Conservation (phyloP, 2,113 vertebrate genomes). For the Pavo muticus region DNA sequence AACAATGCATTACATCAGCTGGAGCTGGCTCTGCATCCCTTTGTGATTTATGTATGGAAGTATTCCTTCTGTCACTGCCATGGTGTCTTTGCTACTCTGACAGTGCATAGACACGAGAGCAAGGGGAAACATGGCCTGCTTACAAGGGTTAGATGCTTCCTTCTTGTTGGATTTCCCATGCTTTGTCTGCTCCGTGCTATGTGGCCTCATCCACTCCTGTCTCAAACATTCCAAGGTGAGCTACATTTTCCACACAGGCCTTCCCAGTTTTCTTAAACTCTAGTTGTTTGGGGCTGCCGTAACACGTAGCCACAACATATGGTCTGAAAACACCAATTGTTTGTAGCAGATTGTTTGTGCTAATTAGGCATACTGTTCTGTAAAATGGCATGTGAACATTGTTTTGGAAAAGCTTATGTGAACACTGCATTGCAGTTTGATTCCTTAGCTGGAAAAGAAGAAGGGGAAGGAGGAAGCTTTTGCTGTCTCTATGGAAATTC, state of each 20-base stretch:
- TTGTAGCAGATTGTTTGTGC: neutral
- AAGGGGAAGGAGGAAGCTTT: neutral
- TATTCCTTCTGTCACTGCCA: neutral
- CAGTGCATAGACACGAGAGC: accelerated
- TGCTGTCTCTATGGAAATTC: neutral
- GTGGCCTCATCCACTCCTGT: neutral
- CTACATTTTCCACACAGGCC: slow-evolving; percentile 39
- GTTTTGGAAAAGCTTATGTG: slow-evolving; percentile 21
- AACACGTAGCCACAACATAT: slow-evolving; percentile 2
- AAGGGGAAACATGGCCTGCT: neutral
- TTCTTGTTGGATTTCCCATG: neutral
- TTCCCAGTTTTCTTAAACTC: slow-evolving; percentile 3
- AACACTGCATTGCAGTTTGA: slow-evolving; percentile 20
- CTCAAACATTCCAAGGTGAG: slow-evolving; percentile 8
- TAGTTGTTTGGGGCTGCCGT: slow-evolving; percentile 11
- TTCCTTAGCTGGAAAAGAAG: neutral
- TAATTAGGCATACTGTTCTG: neutral
- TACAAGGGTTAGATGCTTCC: neutral
- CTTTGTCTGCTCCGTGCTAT: neutral
- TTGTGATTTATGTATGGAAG: slow-evolving; percentile 28
- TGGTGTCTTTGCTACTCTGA: neutral
- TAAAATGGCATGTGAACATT: neutral
- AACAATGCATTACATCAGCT: slow-evolving; percentile 43
- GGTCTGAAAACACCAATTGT: slow-evolving; percentile 9
- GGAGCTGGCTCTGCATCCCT: neutral